phyloP scores from a whole-genome alignment of 1,140 invertebrate genomes.

The Kradibia gibbosae region DNA sequence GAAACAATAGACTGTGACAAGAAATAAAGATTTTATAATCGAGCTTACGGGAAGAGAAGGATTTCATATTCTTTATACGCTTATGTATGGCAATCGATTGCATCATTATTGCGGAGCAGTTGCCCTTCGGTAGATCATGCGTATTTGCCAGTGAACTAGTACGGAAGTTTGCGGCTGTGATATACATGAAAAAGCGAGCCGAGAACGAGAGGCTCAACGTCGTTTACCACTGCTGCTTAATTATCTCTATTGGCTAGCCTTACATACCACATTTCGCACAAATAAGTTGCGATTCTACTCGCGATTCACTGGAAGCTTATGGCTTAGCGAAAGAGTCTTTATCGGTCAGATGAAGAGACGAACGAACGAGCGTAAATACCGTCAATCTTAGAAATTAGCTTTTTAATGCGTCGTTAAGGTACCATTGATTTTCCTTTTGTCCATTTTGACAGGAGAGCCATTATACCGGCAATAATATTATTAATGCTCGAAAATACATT shows the following conservation, averaged over 20 bases:
- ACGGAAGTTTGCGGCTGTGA: neutral
- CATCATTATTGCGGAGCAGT: neutral
- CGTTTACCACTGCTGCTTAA: neutral
- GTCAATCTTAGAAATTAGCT: too few species aligned
- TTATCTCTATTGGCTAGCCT: neutral
- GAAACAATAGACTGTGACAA: neutral
- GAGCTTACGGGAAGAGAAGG: neutral
- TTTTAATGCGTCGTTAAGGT: too few species aligned
- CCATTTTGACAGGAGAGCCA: too few species aligned
- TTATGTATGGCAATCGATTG: neutral
- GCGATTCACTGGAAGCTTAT: too few species aligned
- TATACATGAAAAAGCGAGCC: neutral
- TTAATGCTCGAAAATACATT: too few species aligned
- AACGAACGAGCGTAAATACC: too few species aligned
- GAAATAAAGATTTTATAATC: neutral
- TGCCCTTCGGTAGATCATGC: neutral
- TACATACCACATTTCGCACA: neutral
- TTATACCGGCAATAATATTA: too few species aligned
- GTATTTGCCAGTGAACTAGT: neutral
- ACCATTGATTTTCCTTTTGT: too few species aligned
- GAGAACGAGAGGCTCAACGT: neutral
- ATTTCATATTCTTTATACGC: neutral
- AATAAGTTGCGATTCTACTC: neutral
- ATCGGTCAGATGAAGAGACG: too few species aligned
- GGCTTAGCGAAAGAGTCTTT: too few species aligned